These are phyloP conservation scores for Belgica antarctica DNA, from an alignment of 2,888 invertebrate genomes.

Conservation along the genomic window DNA sequence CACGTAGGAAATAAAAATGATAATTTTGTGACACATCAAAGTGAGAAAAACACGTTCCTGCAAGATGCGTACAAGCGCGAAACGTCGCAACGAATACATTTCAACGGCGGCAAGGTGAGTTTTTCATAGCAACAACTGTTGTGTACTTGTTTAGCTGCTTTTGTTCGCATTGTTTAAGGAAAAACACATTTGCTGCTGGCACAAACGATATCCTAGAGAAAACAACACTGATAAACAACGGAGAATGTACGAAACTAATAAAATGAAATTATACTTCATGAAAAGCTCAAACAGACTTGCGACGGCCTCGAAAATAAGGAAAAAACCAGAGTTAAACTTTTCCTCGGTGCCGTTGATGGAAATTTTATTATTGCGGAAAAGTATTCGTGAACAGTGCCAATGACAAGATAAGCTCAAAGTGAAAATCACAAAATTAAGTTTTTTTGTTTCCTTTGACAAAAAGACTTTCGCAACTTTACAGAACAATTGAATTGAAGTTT, in stretches of 20 bases:
- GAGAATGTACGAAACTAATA: slow-evolving; percentile 27
- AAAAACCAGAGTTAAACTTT: not conserved
- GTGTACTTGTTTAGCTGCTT: not conserved
- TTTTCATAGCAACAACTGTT: not conserved
- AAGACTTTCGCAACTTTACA: too few species aligned
- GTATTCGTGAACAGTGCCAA: slow-evolving; percentile 7
- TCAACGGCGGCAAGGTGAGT: not conserved
- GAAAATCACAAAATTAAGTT: too few species aligned
- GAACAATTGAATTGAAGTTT: too few species aligned
- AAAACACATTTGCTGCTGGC: slow-evolving; percentile 13
- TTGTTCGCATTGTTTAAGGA: too few species aligned
- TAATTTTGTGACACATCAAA: slow-evolving; percentile 44
- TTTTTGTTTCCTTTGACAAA: too few species aligned
- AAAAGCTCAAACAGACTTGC: slow-evolving; percentile 23
- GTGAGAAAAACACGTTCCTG: slow-evolving; percentile 39
- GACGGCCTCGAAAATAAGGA: not conserved
- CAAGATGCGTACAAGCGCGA: slow-evolving; percentile 28
- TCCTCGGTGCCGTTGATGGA: slow-evolving; percentile 14
- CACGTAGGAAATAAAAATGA: slow-evolving; percentile 43
- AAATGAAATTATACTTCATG: slow-evolving; percentile 29
- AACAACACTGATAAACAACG: slow-evolving; percentile 39
- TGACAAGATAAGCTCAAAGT: not conserved
- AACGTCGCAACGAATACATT: not conserved
- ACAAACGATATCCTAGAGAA: too few species aligned
- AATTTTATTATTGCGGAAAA: slow-evolving; percentile 15